Percentiles rank a stretch among this genome's conserved stretches.
Conservation (phyloP, 2,113 vertebrate species). For the Caranx ignobilis region DNA sequence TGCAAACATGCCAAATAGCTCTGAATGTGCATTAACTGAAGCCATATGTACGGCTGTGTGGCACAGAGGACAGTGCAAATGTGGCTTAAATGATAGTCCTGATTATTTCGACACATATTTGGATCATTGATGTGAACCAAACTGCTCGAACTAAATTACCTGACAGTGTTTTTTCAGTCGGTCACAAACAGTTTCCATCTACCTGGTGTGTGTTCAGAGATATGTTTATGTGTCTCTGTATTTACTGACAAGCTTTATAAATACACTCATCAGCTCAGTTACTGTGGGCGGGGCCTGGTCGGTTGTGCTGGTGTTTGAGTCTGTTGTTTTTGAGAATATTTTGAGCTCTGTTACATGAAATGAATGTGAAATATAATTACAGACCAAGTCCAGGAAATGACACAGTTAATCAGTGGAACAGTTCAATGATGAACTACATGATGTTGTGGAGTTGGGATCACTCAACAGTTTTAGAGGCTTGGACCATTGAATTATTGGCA, state of each 20-base stretch:
- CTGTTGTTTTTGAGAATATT: not conserved
- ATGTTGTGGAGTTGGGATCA: not conserved
- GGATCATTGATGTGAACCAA: slow-evolving; percentile 23
- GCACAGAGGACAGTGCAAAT: slow-evolving; percentile 5
- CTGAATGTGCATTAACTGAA: slow-evolving; percentile 63
- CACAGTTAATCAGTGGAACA: not conserved
- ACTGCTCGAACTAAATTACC: not conserved
- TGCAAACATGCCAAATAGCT: slow-evolving; percentile 61
- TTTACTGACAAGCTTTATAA: not conserved
- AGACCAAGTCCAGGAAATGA: not conserved
- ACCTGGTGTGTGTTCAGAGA: not conserved
- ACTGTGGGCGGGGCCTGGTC: not conserved
- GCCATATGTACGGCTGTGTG: slow-evolving; percentile 62
- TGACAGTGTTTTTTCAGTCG: not conserved
- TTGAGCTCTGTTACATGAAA: not conserved
- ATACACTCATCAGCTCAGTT: not conserved
- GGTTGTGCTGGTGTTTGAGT: not conserved
- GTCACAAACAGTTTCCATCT: not conserved
- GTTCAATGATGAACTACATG: too few relatives aligned
- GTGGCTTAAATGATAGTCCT: slow-evolving; percentile 25
- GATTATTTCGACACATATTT: slow-evolving; percentile 43
- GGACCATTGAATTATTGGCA: not conserved
- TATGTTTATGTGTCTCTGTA: not conserved
- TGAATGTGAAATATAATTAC: not conserved
- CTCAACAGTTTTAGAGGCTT: not conserved